phyloP scores from a whole-genome alignment of 1,140 invertebrate genomes.

The Drosophila azteca region DNA sequence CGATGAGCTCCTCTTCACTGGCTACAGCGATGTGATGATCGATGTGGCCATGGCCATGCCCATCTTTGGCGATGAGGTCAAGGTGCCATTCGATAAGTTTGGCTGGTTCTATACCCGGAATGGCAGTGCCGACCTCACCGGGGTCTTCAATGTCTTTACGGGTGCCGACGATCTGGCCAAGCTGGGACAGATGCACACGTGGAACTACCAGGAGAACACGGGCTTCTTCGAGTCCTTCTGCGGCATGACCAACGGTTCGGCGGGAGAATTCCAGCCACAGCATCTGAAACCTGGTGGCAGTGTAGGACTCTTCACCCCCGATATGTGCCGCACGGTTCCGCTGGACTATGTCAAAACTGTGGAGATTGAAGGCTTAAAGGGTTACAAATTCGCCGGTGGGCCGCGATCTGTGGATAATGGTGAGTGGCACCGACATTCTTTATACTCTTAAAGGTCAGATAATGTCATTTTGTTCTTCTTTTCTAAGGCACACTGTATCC shows the following conservation, averaged over 20 bases:
- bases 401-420: conserved; percentile 87
- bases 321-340: conserved; percentile 87
- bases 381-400: conserved; percentile 85
- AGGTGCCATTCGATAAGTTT: conserved; percentile 89
- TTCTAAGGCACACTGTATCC: conserved; percentile 84
- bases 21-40: conserved; percentile 89
- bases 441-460: conserved; percentile 40
- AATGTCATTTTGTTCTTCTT: conserved; percentile 10
- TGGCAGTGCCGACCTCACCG: conserved; percentile 88
- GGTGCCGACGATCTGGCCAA: conserved; percentile 86
- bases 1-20: conserved; percentile 90
- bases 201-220: conserved; percentile 88
- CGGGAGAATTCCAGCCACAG: conserved; percentile 90
- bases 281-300: conserved; percentile 85
- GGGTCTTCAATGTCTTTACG: conserved; percentile 89
- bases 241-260: conserved; percentile 87
- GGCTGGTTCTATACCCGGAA: conserved; percentile 93
- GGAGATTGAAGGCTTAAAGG: conserved; percentile 84
- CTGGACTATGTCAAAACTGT: conserved; percentile 86
- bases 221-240: conserved; percentile 86
- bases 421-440: conserved; percentile 66
- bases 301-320: conserved; percentile 87
- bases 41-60: conserved; percentile 87
- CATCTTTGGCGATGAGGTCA: conserved; percentile 77
- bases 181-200: conserved; percentile 87